phyloP scores from a whole-genome alignment of 1,140 invertebrate species.

The Orussus abietinus region DNA sequence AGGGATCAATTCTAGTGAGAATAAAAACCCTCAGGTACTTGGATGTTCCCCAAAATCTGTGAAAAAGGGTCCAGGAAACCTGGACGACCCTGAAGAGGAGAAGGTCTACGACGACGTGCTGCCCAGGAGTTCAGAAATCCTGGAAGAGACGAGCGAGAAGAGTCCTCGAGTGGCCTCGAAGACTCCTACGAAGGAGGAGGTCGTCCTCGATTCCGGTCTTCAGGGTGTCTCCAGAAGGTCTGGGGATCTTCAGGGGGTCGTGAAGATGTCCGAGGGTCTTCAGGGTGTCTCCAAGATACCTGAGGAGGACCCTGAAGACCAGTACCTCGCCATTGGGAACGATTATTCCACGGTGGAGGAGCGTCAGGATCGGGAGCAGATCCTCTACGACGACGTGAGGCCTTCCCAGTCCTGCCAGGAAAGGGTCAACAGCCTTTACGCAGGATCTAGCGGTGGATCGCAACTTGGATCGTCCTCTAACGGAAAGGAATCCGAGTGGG shows the following conservation, averaged over 20 bases:
- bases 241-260: not conserved
- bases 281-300: not conserved
- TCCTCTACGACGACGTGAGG: slow-evolving; percentile 46
- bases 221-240: not conserved
- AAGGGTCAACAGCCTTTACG: slow-evolving; percentile 46
- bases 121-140: slow-evolving; percentile 1
- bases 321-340: slow-evolving; percentile 24
- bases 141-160: slow-evolving; percentile 5
- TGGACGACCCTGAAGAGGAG: slow-evolving; percentile 13
- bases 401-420: slow-evolving; percentile 27
- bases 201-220: not conserved
- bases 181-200: not conserved
- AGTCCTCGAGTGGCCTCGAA: not conserved
- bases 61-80: not conserved
- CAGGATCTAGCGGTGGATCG: slow-evolving; percentile 26
- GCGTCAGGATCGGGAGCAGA: slow-evolving; percentile 25
- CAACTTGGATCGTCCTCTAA: slow-evolving; percentile 17
- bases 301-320: slow-evolving; percentile 13
- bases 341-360: slow-evolving; percentile 32
- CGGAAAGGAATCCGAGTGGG: slow-evolving; percentile 42
- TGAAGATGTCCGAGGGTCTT: not conserved
- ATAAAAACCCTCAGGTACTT: no score
- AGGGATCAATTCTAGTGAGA: no score
- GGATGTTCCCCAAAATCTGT: slow-evolving; percentile 1
- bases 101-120: slow-evolving; percentile 42